Base-by-base conservation (phyloP, 2,888 invertebrate genomes). In the Leptopilina drosophilae region DNA sequence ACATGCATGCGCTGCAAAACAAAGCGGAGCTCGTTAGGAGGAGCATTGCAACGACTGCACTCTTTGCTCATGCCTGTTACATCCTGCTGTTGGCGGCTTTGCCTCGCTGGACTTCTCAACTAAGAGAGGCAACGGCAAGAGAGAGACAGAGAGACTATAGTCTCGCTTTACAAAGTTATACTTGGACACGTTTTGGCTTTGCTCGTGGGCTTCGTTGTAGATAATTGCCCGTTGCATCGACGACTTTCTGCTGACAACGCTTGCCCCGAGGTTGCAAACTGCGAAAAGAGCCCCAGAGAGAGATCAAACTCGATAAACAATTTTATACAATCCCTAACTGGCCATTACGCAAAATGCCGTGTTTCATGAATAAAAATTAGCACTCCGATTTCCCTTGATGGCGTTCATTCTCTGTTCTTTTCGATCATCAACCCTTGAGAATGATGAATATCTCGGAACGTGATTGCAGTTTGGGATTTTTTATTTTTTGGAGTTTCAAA, bases 1-100 rank as follows among this genome's bases (percentile, higher is more conserved):
- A 86, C 89, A 87, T 89, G 87, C 89, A 88, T 87, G 86, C 86
- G 86, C 88, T 82, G 88, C 89, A 90, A 91, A 91, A 91, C 91
- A 91, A 91, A 91, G 91, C 91, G 88, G 42, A 90, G 91, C 91
- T 91, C 91, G 91, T 91, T 91, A 91, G 87, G 89, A 89, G 89
- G 88, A 87, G 89, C 89, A 90, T 89, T 87, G 90, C 88, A 89
- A 89, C 88, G 89, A 89, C 88, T 89, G 88, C 87, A 82, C 84
- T 82, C 84, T 82, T 84, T 82, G 82, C 84, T 77, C 80, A 67
- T 49, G 49, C 46, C 46, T 9, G 82, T 81, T 80, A 83, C 84
- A 84, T 84, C 84, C 84, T 84, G 83, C 81, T 84, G 82, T 82
- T 77, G 82, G 81, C 56, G 73, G 49, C 78, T 76, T 49, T 42